phyloP scores from a whole-genome alignment of 2,888 invertebrate genomes.

The Drosophila basisetae region DNA sequence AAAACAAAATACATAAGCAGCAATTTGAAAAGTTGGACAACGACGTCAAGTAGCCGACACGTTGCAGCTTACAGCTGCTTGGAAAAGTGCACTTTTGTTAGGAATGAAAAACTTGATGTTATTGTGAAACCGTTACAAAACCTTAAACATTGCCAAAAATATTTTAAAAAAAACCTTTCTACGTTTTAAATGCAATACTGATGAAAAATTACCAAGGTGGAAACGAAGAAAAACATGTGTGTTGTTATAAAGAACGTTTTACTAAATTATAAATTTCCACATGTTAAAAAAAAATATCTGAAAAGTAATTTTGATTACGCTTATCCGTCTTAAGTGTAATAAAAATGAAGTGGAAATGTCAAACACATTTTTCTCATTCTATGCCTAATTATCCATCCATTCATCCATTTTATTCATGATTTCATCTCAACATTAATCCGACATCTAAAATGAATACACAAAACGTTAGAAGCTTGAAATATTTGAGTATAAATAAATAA shows the following conservation, averaged over 20 bases:
- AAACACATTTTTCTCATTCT: not conserved
- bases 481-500: not conserved
- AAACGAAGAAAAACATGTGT: not conserved
- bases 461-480: not conserved
- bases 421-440: too few species aligned
- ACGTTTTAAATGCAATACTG: not conserved
- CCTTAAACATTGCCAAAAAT: not conserved
- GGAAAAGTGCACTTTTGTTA: not conserved
- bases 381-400: not conserved
- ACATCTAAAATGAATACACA: not conserved
- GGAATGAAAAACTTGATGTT: not conserved
- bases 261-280: not conserved
- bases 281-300: not conserved
- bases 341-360: not conserved
- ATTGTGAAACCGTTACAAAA: not conserved
- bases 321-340: not conserved
- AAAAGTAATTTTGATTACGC: not conserved
- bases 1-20: constrained; percentile 1
- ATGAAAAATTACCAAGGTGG: not conserved
- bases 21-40: constrained; percentile 2
- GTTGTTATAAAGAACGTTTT: not conserved
- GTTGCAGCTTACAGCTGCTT: constrained; percentile 33
- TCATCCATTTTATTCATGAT: not conserved
- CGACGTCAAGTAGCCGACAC: constrained; percentile 50
- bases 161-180: not conserved